Base-by-base conservation (phyloP, 1,140 invertebrate genomes). In the Aricia agestis region DNA sequence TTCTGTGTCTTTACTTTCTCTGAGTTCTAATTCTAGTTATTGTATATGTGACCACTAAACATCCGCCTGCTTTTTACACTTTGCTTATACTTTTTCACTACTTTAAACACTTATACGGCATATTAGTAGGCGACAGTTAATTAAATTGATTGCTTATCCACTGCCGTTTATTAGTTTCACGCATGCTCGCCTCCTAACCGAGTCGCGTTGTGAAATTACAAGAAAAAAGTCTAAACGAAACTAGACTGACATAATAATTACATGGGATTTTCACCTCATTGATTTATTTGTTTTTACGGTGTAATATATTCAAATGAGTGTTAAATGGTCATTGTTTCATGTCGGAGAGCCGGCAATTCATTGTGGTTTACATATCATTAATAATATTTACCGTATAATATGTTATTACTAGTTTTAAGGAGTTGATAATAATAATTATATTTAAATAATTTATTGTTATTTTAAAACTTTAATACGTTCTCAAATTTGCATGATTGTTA, bases 101-200 rank as follows among this genome's bases (percentile, higher is more conserved):
- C 2, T 36, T 36, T n/a, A n/a, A 67, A 67, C 31, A 32, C 25
- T 31, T 32, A 32, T 57, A 25, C 15, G 13, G 41, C 19, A 71
- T 58, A 32, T 25, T 67, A 59, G 32, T 71, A 58, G 19, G 15
- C 19, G n/a, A 71, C 66, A 71, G 25, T 13, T 66, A 74, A 76
- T 72, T 72, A 72, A 76, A 72, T 74, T 77, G 75, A 79, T 74
- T 69, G 71, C 70, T 72, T 69, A 77, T 72, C 72, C 76, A 70
- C 73, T 65, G 70, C 67, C 65, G 66, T 75, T 74, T 74, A 77
- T 74, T 73, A 69, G 69, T 73, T 79, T 76, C 74, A 79, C 69
- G 76, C 78, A 75, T 75, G 72, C 76, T 71, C 68, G 73, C 67
- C 52, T 71, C 58, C 69, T 66, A 72, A 70, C 45, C 45, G 45